Percentiles rank a stretch among this genome's conserved stretches.
These are phyloP conservation scores for Eudyptes chrysolophus DNA, from an alignment of 2,113 vertebrate genomes.

Conservation along the genomic window DNA sequence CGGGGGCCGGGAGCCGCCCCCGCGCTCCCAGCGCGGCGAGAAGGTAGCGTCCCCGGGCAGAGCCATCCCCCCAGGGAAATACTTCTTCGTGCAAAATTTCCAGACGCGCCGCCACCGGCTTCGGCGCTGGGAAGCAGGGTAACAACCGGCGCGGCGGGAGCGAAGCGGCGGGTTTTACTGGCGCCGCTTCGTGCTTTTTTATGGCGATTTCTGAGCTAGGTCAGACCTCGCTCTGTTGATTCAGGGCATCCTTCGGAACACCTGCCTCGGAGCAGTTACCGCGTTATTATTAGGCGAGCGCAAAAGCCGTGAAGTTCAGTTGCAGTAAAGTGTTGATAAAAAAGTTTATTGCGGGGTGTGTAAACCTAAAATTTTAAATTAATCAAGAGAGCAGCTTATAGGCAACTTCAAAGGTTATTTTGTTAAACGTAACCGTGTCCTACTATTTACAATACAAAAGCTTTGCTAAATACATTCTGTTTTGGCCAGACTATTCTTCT, in stretches of 20 bases:
- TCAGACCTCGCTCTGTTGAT: conserved; percentile 14
- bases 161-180: neutral
- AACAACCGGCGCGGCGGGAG: neutral
- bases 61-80: rapidly evolving
- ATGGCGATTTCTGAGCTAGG: conserved; percentile 34
- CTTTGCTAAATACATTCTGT: neutral
- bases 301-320: conserved; percentile 64
- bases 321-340: conserved; percentile 78
- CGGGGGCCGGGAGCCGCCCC: too few species aligned
- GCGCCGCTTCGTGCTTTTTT: neutral
- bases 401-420: conserved; percentile 61
- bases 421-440: neutral
- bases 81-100: neutral
- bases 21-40: neutral
- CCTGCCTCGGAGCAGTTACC: conserved; percentile 72
- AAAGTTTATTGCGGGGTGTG: conserved; percentile 74
- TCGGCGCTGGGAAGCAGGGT: neutral
- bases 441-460: neutral
- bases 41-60: neutral
- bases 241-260: conserved; percentile 74
- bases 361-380: conserved; percentile 68
- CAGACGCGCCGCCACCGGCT: neutral
- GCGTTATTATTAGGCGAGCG: conserved; percentile 61
- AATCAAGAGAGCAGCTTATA: conserved; percentile 36
- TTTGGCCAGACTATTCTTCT: neutral